Conservation (phyloP, 2,113 vertebrate species). For the Candoia aspera region DNA sequence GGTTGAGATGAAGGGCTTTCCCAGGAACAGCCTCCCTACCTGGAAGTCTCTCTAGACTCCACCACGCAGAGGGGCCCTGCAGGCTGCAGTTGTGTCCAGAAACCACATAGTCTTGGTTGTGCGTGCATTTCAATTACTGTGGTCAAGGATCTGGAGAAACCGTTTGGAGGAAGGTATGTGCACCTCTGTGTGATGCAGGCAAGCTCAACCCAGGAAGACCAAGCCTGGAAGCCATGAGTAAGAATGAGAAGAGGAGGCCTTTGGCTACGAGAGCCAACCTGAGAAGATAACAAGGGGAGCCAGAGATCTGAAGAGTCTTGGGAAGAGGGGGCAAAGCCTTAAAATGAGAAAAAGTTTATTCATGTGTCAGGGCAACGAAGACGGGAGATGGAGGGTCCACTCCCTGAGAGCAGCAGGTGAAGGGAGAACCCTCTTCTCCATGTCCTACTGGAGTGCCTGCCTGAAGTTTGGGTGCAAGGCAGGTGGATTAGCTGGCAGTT, state of each 20-base stretch:
- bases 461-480: background rate
- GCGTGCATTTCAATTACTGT: background rate
- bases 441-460: background rate
- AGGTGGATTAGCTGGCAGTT: background rate
- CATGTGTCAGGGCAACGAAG: background rate
- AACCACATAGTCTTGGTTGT: background rate
- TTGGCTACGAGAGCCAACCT: background rate
- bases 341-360: background rate
- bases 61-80: background rate
- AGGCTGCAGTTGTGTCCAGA: background rate
- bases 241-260: no score
- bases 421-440: background rate
- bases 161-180: background rate
- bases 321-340: background rate
- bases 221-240: background rate
- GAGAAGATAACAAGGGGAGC: background rate
- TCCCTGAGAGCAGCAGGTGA: background rate
- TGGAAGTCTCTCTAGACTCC: background rate
- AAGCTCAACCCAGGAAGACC: background rate
- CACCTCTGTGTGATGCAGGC: background rate
- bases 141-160: background rate
- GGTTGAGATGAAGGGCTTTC: background rate
- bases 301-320: fast-evolving
- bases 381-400: background rate
- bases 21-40: background rate